These are phyloP conservation scores for Ceyx cyanopectus DNA, from an alignment of 2,113 vertebrate species.

Conservation along the genomic window DNA sequence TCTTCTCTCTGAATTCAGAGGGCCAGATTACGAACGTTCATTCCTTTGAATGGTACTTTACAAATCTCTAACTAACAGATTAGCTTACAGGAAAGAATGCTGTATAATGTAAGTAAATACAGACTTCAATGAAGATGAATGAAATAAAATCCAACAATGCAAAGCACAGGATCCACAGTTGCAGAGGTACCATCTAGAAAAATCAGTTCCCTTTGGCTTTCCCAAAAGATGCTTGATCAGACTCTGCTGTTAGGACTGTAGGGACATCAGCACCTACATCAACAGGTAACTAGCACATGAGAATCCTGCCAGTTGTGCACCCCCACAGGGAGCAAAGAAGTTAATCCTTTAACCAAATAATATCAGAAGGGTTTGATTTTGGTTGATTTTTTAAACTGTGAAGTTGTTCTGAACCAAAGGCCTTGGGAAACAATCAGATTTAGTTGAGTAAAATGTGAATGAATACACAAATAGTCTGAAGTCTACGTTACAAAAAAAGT, in stretches of 20 bases:
- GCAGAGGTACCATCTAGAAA: neutral
- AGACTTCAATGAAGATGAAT: fast-evolving
- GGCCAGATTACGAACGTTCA: neutral
- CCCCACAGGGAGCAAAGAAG: neutral
- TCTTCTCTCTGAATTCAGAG: neutral
- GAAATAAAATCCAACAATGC: neutral
- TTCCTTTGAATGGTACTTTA: neutral
- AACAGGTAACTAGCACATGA: neutral
- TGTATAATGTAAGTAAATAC: fast-evolving
- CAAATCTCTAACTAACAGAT: neutral
- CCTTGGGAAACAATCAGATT: neutral
- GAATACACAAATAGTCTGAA: neutral
- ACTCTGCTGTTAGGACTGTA: neutral
- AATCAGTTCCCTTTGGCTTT: neutral
- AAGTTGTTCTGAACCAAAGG: neutral
- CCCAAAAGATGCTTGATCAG: neutral
- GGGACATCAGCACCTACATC: neutral
- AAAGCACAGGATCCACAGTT: neutral
- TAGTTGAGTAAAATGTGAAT: neutral
- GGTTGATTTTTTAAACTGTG: neutral
- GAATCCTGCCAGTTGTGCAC: neutral
- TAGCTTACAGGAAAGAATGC: neutral
- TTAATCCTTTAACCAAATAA: neutral
- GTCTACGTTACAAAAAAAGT: neutral
- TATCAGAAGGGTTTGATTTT: neutral